Conservation (phyloP, 1,140 invertebrate genomes). For the Achatina immaculata region DNA sequence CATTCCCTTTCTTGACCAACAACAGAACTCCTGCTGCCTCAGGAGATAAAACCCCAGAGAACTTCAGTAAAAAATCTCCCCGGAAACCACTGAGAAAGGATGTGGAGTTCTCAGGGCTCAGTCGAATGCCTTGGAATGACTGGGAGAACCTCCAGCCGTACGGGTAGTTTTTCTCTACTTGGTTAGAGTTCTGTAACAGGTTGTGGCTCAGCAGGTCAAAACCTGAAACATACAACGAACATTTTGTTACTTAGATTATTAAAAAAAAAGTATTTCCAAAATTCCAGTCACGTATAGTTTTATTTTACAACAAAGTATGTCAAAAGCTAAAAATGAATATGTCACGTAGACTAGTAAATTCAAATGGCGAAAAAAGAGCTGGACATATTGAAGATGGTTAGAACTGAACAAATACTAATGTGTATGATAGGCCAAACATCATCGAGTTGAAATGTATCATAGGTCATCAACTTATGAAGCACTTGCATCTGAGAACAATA, state of each 20-base stretch:
- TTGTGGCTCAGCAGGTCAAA: slow-evolving; percentile 30
- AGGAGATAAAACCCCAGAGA: slow-evolving; percentile 19
- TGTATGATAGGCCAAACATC: no score
- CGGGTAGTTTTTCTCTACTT: slow-evolving; percentile 32
- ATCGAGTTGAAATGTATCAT: no score
- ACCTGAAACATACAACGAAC: not conserved
- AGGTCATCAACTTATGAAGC: no score
- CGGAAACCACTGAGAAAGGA: slow-evolving; percentile 32
- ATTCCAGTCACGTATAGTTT: no score
- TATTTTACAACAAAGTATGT: no score
- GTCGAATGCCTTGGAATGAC: slow-evolving; percentile 37
- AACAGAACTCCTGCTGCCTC: slow-evolving; percentile 36
- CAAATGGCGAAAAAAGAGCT: no score
- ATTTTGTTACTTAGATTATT: not conserved
- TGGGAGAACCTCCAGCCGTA: slow-evolving; percentile 34
- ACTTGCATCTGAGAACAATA: no score
- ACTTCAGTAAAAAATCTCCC: slow-evolving; percentile 34
- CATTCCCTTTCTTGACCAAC: slow-evolving; percentile 36
- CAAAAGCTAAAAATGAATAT: no score
- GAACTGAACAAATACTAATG: no score
- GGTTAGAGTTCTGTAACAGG: not conserved
- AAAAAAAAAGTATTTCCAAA: not conserved
- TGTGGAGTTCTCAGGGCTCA: not conserved
- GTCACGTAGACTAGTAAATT: no score
- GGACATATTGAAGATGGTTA: no score